A percentile compares a stretch with the other conserved stretches of the same genome.
These are phyloP conservation scores for Hylaea fasciaria DNA, from an alignment of 2,888 invertebrate genomes.

Conservation along the genomic window DNA sequence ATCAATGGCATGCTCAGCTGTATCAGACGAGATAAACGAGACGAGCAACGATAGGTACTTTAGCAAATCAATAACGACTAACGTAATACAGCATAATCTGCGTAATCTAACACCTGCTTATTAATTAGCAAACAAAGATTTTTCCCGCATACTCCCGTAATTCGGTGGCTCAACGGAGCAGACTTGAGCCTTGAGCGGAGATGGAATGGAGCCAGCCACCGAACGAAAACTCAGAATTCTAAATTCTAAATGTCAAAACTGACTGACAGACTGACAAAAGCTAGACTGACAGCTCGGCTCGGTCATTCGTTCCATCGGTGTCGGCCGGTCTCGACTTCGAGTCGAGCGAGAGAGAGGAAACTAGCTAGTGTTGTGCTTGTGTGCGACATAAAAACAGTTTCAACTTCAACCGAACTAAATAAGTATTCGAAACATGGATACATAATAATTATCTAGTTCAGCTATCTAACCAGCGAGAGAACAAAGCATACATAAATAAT, in stretches of 20 bases:
- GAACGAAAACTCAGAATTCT: slow-evolving; percentile 55
- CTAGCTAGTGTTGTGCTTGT: no score
- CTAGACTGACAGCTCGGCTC: no score
- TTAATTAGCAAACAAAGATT: slow-evolving; percentile 65
- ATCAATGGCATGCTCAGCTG: slow-evolving; percentile 60
- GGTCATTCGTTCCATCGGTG: no score
- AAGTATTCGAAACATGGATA: no score
- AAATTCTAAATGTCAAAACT: slow-evolving; percentile 47
- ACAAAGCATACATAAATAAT: no score
- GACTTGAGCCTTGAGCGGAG: no score
- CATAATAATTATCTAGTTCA: no score
- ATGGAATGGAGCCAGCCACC: slow-evolving; percentile 46
- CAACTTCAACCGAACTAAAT: no score
- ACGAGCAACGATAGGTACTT: slow-evolving; percentile 52
- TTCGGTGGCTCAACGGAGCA: slow-evolving; percentile 49
- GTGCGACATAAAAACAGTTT: no score
- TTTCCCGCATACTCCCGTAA: slow-evolving; percentile 57
- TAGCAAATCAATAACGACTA: slow-evolving; percentile 59
- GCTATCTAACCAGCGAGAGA: no score
- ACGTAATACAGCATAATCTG: slow-evolving; percentile 59
- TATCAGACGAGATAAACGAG: slow-evolving; percentile 26
- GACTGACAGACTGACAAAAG: slow-evolving; percentile 16
- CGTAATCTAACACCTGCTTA: slow-evolving; percentile 59
- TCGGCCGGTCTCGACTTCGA: no score
- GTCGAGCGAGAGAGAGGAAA: no score